Percentiles rank a stretch among this genome's conserved stretches.
Evolutionary conservation across 2,888 invertebrate species (phyloP).

Genomic region (Uropetala carovei): DNA sequence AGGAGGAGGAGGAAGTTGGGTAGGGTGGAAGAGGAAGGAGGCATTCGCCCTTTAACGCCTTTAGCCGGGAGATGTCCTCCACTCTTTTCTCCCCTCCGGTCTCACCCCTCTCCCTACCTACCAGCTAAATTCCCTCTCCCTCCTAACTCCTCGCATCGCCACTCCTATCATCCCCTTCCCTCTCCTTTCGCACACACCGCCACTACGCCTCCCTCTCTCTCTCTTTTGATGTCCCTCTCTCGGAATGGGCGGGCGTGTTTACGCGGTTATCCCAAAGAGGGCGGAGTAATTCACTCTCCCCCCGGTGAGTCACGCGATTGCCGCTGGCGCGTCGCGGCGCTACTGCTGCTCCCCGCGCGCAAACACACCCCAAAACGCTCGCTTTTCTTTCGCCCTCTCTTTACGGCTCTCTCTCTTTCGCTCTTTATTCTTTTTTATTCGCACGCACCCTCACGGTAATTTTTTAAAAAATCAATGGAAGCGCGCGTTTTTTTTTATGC

Average conservation of each 20-base stretch:
- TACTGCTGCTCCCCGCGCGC: conserved; percentile 34
- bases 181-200: neutral
- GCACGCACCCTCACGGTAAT: neutral
- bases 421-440: neutral
- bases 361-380: neutral
- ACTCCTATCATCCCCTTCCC: neutral
- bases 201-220: neutral
- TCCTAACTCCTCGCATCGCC: too few relatives aligned
- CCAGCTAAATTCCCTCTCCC: too few relatives aligned
- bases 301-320: conserved; percentile 23
- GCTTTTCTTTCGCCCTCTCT: conserved; percentile 3
- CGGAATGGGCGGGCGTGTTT: conserved; percentile 9
- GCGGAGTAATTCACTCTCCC: conserved; percentile 53
- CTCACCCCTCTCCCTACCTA: too few relatives aligned
- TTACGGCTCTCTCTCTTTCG: neutral
- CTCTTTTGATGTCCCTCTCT: conserved; percentile 15
- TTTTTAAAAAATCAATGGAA: neutral
- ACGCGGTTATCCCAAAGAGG: conserved; percentile 9
- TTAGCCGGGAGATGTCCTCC: conserved; percentile 20
- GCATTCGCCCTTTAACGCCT: conserved; percentile 39
- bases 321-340: conserved; percentile 52
- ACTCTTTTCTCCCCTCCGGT: conserved; percentile 1
- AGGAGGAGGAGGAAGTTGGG: neutral
- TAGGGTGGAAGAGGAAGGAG: neutral
- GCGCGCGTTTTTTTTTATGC: neutral